Base-by-base conservation (phyloP, 1,140 invertebrate genomes). In the Lepidostoma basale region DNA sequence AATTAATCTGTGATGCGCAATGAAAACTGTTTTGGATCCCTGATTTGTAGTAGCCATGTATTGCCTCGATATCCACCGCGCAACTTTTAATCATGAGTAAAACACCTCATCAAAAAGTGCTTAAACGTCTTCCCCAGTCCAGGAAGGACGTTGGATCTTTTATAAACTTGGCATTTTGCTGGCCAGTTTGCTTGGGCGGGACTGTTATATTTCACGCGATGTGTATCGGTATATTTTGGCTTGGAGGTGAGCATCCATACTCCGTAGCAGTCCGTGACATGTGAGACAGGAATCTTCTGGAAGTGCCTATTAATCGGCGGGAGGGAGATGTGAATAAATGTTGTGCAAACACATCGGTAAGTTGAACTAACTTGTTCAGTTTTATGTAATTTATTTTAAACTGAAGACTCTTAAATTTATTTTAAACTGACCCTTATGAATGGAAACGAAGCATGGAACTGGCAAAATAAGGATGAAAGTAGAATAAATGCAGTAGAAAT, bases 41-140 rank as follows among this genome's bases (percentile, higher is more conserved):
- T n/a, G n/a, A n/a, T n/a, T n/a, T n/a, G n/a, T n/a, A n/a, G 25
- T 54, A 28, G 49, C 49, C 49, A 14, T 33, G 49, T 54, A 54
- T 54, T 54, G 49, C 49, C 14, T 47, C 25, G 3, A 54, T 54
- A 54, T 18, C 16, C 22, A 23, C 12, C 4, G 20, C 6, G 22
- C 16, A 6, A 47, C 6, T 2, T 23, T 18, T 2, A 12, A 23
- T 3, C 33, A 49, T 18, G 2, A 22, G 45, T 5, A 49, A 1
- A n/a, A 2, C 22, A 49, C 18, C 1, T 26, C 9, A 0, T 49
- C 18, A 49, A 49, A 23, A 25, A 2, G 10, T 25, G 0, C 12
- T n/a, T 9, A 6, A 12, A 6, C n/a, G 10, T 36, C 33, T 36
- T 9, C 5, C 5, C 9, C 9, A 9, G 33, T 36, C 14, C 33